Conservation (phyloP, 2,888 invertebrate genomes). For the Coleophora flavipennella region DNA sequence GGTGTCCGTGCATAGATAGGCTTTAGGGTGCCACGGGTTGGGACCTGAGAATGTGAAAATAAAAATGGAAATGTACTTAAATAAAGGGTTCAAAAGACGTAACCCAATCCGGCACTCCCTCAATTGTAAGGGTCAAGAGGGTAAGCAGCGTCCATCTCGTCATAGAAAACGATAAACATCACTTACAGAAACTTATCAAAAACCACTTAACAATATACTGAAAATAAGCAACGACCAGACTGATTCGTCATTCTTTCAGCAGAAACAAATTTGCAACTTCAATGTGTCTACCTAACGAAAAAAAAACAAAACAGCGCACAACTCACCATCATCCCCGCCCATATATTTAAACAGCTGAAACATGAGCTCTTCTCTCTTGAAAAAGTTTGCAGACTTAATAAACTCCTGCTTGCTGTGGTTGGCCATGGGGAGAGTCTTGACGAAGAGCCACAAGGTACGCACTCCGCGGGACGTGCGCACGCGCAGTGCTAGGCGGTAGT, state of each 20-base stretch:
- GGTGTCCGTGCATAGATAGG: constrained; percentile 36
- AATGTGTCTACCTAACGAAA: too few relatives aligned
- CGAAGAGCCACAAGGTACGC: constrained; percentile 31
- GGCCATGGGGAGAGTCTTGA: constrained; percentile 39
- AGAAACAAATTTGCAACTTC: too few relatives aligned
- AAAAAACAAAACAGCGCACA: constrained; percentile 4
- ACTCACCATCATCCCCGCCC: constrained; percentile 18
- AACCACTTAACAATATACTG: too few relatives aligned
- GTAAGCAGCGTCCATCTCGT: too few relatives aligned
- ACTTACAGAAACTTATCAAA: too few relatives aligned
- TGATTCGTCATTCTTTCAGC: too few relatives aligned
- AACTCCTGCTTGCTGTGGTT: constrained; percentile 46
- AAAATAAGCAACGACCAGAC: too few relatives aligned
- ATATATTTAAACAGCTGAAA: constrained; percentile 40
- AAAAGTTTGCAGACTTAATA: constrained; percentile 34
- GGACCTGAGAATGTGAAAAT: constrained; percentile 21
- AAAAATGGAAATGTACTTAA: neutral
- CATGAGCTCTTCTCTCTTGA: constrained; percentile 39
- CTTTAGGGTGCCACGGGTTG: constrained; percentile 37
- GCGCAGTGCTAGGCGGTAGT: constrained; percentile 30
- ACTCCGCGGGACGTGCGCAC: constrained; percentile 20
- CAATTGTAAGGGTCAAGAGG: too few relatives aligned
- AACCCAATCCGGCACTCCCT: too few relatives aligned
- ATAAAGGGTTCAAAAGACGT: neutral
- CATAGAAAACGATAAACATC: too few relatives aligned